A percentile compares a stretch with the other conserved stretches of the same genome.
Conservation (phyloP, 2,888 invertebrate species). For the Troides helena region DNA sequence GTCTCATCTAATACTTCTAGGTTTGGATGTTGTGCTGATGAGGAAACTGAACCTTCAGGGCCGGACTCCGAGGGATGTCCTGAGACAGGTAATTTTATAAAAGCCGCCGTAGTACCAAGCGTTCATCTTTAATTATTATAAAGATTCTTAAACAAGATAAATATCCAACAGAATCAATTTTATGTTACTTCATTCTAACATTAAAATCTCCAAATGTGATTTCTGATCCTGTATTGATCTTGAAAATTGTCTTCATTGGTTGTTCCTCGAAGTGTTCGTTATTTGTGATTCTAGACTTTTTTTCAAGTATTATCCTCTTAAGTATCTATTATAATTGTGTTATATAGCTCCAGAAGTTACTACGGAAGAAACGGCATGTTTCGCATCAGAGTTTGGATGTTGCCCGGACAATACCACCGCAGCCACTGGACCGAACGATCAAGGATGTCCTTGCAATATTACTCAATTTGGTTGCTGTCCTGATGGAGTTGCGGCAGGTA, state of each 20-base stretch:
- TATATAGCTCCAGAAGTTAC: constrained; percentile 1
- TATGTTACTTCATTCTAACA: too few species aligned
- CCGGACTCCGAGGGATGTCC: constrained; percentile 77
- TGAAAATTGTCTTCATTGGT: too few species aligned
- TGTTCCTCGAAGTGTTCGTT: too few species aligned
- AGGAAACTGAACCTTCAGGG: constrained; percentile 83
- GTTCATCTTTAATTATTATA: too few species aligned
- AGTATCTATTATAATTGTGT: too few species aligned
- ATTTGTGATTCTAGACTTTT: too few species aligned
- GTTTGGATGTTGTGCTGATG: constrained; percentile 87
- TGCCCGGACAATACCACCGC: constrained; percentile 84
- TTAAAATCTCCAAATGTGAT: too few species aligned
- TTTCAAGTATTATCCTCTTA: too few species aligned
- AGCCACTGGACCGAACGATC: constrained; percentile 82
- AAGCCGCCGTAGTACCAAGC: too few species aligned
- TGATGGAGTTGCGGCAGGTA: constrained; percentile 84
- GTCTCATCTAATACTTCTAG: constrained; percentile 41
- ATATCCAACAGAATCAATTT: too few species aligned
- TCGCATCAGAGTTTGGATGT: constrained; percentile 84
- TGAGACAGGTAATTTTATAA: constrained; percentile 44
- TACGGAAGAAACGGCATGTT: constrained; percentile 53
- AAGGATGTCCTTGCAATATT: constrained; percentile 83
- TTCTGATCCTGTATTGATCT: too few species aligned
- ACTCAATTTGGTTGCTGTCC: constrained; percentile 87
- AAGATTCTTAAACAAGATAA: too few species aligned